phyloP scores from a whole-genome alignment of 2,888 invertebrate genomes.

The Patella caerulea region DNA sequence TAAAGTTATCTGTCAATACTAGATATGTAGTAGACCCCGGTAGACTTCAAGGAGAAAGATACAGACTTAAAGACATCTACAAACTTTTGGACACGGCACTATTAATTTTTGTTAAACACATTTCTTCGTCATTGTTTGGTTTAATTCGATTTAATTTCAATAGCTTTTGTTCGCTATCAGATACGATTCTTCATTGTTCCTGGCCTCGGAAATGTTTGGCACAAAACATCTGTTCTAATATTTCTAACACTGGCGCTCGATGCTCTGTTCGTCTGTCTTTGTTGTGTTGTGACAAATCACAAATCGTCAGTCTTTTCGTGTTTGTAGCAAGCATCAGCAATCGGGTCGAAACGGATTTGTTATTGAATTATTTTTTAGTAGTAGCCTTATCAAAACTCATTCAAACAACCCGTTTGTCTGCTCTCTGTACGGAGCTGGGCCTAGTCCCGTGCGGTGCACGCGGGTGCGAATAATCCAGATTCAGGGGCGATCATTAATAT shows the following conservation, averaged over 20 bases:
- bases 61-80: no score
- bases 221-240: conserved; percentile 10
- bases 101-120: no score
- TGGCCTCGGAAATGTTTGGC: conserved; percentile 6
- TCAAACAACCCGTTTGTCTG: not conserved
- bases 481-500: conserved; percentile 27
- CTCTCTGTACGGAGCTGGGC: not conserved
- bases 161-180: no score
- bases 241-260: conserved; percentile 2
- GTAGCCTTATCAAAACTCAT: not conserved
- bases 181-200: not conserved
- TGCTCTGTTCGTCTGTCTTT: conserved; percentile 7
- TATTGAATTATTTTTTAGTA: conserved; percentile 7
- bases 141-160: no score
- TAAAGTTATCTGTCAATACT: no score
- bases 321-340: conserved; percentile 4
- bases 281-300: conserved; percentile 10
- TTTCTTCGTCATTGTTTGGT: no score
- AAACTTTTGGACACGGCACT: no score
- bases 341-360: conserved; percentile 1
- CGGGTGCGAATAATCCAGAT: conserved; percentile 14
- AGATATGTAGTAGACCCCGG: no score
- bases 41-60: no score
- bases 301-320: conserved; percentile 5
- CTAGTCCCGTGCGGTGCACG: conserved; percentile 1